Evolutionary conservation across 92 coral and sea anemone genomes (phyloP), one percentile per base, ranked within the genome.

Genomic region (Hydrozoanthus gracilis): DNA sequence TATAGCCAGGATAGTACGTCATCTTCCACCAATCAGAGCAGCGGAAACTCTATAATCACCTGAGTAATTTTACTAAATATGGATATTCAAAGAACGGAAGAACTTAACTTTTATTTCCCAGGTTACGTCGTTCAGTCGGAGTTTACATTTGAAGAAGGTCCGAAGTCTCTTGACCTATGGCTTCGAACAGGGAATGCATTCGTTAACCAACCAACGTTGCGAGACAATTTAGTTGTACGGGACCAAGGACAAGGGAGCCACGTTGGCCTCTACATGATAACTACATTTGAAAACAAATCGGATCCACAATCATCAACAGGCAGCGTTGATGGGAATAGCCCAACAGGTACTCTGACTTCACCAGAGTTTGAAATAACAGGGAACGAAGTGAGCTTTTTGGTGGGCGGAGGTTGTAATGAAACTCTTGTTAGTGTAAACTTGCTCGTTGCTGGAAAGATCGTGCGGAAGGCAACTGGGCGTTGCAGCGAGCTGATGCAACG

Each of bases 321-420:
- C 0, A 45, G 4, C 14, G 4, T 5, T 44, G 14, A 12, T 2
- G 46, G 67, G 58, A 52, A 78, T 51, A 7, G 0, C 2, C 15
- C 67, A 27, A 49, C 4, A 12, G 83, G 83, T 27, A 78, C 51
- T 7, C 49, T 78, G 67, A 78, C 83, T 1, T 78, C 83, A 44
- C 70, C 83, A 35, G 71, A 78, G 61, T 78, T 78, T 13, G 51
- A 27, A 13, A 78, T 78, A 78, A 78, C 83, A 11, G 82, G 82
- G 46, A 1, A 58, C 27, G 35, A 9, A 18, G 68, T 77, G 12
- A 77, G 10, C 82, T 55, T 77, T 77, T 60, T 77, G 67, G 15
- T 77, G 4, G 82, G 82, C 4, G 82, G 82, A 6, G 69, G 82
- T 4, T 77, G 82, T 39, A 17, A 35, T 17, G 6, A 18, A 15